These are phyloP conservation scores for Perizoma affinitatum DNA, from an alignment of 2,888 invertebrate genomes.

Conservation along the genomic window DNA sequence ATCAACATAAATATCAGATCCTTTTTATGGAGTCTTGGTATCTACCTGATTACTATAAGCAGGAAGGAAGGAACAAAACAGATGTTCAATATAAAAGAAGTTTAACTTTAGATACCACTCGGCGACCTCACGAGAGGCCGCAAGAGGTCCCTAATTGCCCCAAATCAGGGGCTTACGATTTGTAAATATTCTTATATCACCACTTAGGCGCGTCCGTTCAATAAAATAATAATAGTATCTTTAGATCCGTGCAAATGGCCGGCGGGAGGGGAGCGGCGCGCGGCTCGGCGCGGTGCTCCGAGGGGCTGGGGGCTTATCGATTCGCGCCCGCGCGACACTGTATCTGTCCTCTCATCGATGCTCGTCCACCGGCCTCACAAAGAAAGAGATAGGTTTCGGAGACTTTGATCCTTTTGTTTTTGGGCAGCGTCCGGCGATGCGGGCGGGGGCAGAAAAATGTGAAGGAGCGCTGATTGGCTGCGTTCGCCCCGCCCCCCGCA, in stretches of 20 bases:
- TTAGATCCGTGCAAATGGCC: constrained; percentile 82
- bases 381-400: constrained; percentile 84
- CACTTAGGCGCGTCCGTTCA: constrained; percentile 79
- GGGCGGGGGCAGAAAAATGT: constrained; percentile 83
- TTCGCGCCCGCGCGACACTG: constrained; percentile 83
- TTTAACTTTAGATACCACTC: constrained; percentile 42
- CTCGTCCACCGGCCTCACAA: constrained; percentile 81
- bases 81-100: constrained; percentile 27
- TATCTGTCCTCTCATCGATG: constrained; percentile 84
- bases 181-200: constrained; percentile 77
- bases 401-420: constrained; percentile 85
- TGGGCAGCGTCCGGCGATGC: constrained; percentile 83
- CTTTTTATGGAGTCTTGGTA: too few relatives aligned
- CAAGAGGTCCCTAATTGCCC: constrained; percentile 56
- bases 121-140: constrained; percentile 33
- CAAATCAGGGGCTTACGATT: constrained; percentile 63
- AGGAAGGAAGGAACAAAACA: constrained; percentile 24
- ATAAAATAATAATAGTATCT: constrained; percentile 83
- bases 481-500: constrained; percentile 71
- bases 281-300: constrained; percentile 46
- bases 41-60: background rate
- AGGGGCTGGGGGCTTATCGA: constrained; percentile 66
- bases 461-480: constrained; percentile 82
- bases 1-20: background rate
- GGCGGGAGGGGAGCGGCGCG: constrained; percentile 59